These are phyloP conservation scores for Drosophila atripex DNA, from an alignment of 2,888 invertebrate genomes.

Conservation along the genomic window DNA sequence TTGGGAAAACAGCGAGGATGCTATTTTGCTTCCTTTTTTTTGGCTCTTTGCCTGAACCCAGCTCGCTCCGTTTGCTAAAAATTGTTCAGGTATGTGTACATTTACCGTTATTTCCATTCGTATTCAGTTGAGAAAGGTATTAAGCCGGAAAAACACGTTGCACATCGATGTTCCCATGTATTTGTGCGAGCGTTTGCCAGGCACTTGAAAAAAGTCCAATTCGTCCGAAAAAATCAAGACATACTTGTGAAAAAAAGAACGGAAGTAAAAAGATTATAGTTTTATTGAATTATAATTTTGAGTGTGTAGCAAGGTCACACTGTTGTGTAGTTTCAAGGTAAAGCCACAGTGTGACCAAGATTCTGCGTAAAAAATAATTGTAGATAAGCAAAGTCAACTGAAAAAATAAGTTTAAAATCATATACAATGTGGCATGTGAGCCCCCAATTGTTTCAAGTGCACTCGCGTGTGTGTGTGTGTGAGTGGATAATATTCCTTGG, in stretches of 20 bases:
- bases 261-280: no score
- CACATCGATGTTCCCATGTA: conserved; percentile 65
- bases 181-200: conserved; percentile 18
- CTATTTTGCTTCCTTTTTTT: conserved; percentile 10
- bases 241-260: not conserved
- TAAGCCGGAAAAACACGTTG: conserved; percentile 80
- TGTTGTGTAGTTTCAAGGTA: not conserved
- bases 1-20: conserved; percentile 12
- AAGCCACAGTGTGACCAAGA: not conserved
- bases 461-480: conserved; percentile 16
- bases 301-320: not conserved
- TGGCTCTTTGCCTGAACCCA: conserved; percentile 16
- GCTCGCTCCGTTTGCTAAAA: conserved; percentile 17
- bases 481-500: conserved; percentile 37
- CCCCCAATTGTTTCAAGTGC: conserved; percentile 5
- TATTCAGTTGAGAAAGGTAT: conserved; percentile 75
- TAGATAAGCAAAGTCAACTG: no score
- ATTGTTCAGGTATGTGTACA: conserved; percentile 37
- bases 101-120: conserved; percentile 74
- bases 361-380: not conserved
- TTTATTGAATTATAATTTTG: not conserved
- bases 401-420: not conserved
- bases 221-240: not conserved
- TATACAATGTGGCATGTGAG: not conserved
- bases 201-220: conserved; percentile 5